Base-by-base conservation (phyloP, 2,797 vertebrate genomes). In the Takifugu ocellatus region DNA sequence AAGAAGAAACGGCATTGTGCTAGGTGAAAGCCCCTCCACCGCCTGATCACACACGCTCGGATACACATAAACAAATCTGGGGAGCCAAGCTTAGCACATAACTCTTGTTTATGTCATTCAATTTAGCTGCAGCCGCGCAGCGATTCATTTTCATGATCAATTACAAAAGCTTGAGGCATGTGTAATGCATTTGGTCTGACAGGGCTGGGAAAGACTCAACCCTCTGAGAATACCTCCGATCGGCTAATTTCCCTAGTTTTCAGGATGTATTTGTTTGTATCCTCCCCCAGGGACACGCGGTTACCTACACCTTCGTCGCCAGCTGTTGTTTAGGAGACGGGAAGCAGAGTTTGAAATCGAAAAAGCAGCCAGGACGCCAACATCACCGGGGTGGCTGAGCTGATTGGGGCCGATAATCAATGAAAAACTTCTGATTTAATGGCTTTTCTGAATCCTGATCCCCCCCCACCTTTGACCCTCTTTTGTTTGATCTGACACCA, bases 131-230 rank as follows among this genome's bases (percentile, higher is more conserved):
- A 52, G 63, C 74, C 68, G 76, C 79, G 71, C n/a, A 46, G 87
- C 85, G 79, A 88, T 90, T 90, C 87, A 85, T 90, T 90, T 83
- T 88, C 86, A 83, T 85, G 89, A 92, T 91, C 89, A 91, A 91
- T 90, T 87, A 89, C 81, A 64, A 83, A 84, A 81, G 82, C 90
- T 87, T 66, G 78, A 82, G 90, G 90, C 87, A 61, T 82, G 73
- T 82, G 76, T 78, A 82, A 88, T 84, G 85, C 79, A 81, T 87
- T 77, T 54, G 72, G 76, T 33, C 68, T 75, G 78, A 84, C 87
- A 59, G 56, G 71, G 26, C 21, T 27, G 27, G 6, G 31, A 46
- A 14, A 39, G 36, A 14, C 70, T 63, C 75, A 59, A 10, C 57
- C 77, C 74, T 72, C 26, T 36, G 75, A 81, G 76, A 68, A 74